Conservation (phyloP, 1,140 invertebrate genomes). For the Sinonovacula constricta region DNA sequence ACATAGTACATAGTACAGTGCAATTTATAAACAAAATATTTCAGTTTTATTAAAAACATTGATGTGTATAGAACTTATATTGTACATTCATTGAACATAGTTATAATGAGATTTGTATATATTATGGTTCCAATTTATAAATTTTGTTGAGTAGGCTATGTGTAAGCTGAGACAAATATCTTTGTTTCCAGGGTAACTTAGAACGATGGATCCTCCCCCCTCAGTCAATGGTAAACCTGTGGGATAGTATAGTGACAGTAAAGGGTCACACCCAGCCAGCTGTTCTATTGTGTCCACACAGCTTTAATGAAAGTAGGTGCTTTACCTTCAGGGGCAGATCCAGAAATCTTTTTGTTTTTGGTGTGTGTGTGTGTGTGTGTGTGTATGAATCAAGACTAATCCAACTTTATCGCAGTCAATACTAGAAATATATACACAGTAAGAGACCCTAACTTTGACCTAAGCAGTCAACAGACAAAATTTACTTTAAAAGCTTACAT, state of each 20-base stretch:
- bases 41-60: not conserved
- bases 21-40: not conserved
- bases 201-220: constrained; percentile 73
- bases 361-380: too few relatives aligned
- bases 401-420: too few relatives aligned
- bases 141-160: too few relatives aligned
- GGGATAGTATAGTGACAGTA: constrained; percentile 59
- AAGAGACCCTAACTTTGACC: too few relatives aligned
- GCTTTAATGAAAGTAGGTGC: constrained; percentile 70
- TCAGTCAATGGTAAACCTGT: constrained; percentile 62
- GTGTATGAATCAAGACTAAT: too few relatives aligned
- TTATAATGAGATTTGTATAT: not conserved
- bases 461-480: too few relatives aligned
- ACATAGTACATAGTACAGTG: not conserved
- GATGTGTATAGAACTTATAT: not conserved
- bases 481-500: too few relatives aligned
- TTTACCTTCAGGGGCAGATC: too few relatives aligned
- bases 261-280: constrained; percentile 59
- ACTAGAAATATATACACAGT: too few relatives aligned
- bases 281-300: constrained; percentile 69
- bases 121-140: too few relatives aligned
- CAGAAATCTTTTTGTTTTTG: too few relatives aligned
- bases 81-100: not conserved
- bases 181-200: constrained; percentile 62
- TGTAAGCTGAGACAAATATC: not conserved